A percentile compares a stretch with the other conserved stretches of the same genome.
Evolutionary conservation across 2,113 vertebrate species (phyloP).

Genomic region (Riparia riparia): DNA sequence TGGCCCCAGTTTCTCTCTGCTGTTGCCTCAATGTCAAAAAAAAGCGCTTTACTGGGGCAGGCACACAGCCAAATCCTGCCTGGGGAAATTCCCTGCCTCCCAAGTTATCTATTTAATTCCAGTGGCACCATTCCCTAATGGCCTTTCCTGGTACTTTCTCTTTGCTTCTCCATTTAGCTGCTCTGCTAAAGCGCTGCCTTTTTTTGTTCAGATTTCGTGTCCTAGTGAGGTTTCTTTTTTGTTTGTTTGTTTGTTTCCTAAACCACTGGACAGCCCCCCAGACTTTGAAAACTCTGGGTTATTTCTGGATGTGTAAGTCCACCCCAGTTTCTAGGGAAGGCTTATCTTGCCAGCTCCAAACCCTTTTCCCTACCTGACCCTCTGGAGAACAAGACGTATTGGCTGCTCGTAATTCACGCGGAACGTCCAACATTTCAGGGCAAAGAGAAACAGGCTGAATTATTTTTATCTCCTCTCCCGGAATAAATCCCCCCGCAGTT

Average conservation of each 20-base stretch:
- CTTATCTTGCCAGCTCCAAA: background rate
- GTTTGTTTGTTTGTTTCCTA: background rate
- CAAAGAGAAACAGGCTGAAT: slow-evolving; percentile 43
- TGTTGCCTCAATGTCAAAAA: background rate
- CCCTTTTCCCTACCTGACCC: slow-evolving; percentile 21
- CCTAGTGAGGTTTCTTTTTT: no score
- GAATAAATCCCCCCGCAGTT: slow-evolving; percentile 61
- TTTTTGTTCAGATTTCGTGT: background rate
- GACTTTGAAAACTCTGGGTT: slow-evolving; percentile 6
- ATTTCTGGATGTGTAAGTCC: background rate
- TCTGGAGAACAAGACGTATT: background rate
- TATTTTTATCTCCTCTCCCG: slow-evolving; percentile 60
- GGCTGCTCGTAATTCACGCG: slow-evolving; percentile 25
- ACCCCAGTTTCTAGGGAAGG: background rate
- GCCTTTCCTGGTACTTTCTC: background rate
- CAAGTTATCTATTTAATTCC: slow-evolving; percentile 9
- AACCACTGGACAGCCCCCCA: background rate
- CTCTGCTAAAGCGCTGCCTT: background rate
- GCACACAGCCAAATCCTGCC: background rate
- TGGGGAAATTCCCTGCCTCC: background rate
- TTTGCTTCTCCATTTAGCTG: background rate
- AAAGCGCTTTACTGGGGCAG: slow-evolving; percentile 1
- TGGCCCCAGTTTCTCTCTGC: background rate
- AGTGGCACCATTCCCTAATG: background rate
- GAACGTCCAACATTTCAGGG: slow-evolving; percentile 11